Evolutionary conservation across 2,888 invertebrate genomes (phyloP).

Genomic region (Alentia gelatinosa): DNA sequence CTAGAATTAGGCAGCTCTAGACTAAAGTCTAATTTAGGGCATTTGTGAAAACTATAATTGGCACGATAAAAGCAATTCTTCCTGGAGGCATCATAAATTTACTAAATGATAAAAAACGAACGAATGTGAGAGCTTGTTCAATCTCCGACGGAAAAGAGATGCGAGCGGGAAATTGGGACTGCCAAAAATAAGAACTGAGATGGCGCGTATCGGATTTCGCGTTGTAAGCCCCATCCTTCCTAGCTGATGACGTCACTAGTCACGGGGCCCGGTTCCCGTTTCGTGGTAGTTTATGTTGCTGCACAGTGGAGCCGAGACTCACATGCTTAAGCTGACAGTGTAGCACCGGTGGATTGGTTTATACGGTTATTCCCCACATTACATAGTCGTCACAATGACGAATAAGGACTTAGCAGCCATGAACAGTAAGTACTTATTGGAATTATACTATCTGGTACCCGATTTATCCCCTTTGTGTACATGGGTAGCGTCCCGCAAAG

Average conservation of each 20-base stretch:
- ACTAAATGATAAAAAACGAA: too few relatives aligned
- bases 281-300: too few relatives aligned
- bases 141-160: not conserved
- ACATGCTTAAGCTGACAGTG: not conserved
- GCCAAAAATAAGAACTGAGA: not conserved
- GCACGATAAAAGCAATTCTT: too few relatives aligned
- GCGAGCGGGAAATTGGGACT: not conserved
- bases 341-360: not conserved
- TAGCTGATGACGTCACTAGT: not conserved
- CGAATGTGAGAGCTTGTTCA: too few relatives aligned
- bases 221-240: not conserved
- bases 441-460: not conserved
- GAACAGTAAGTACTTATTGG: not conserved
- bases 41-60: too few relatives aligned
- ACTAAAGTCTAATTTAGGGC: too few relatives aligned
- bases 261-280: not conserved
- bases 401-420: conserved; percentile 34
- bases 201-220: not conserved
- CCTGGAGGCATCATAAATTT: too few relatives aligned
- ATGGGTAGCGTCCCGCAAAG: too few relatives aligned
- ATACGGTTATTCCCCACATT: not conserved
- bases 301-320: not conserved
- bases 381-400: conserved; percentile 11
- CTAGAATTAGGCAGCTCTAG: too few relatives aligned
- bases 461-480: too few relatives aligned